Conservation (phyloP, 2,113 vertebrate species). For the Brachirus orientalis region DNA sequence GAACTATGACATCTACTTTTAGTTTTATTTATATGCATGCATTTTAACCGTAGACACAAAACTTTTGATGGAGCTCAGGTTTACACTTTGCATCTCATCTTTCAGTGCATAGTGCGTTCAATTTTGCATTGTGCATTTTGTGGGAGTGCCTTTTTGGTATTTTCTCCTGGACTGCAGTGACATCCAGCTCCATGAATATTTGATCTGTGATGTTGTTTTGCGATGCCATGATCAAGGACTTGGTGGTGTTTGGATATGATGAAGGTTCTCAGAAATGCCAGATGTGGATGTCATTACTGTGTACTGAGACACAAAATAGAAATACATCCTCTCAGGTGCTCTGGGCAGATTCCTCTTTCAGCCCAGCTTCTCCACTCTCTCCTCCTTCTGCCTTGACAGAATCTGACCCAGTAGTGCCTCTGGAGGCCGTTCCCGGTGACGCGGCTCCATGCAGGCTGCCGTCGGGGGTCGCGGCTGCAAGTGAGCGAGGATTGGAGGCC, state of each 20-base stretch:
- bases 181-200: constrained; percentile 18
- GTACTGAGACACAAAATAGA: constrained; percentile 22
- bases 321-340: constrained; percentile 54
- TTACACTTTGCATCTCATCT: constrained; percentile 31
- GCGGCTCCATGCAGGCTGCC: constrained; percentile 43
- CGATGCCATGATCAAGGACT: constrained; percentile 34
- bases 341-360: constrained; percentile 36
- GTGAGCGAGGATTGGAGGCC: constrained; percentile 52
- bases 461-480: constrained; percentile 32
- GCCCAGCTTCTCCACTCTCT: constrained; percentile 37
- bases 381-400: constrained; percentile 40
- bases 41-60: constrained; percentile 49
- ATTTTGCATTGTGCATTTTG: constrained; percentile 40
- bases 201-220: constrained; percentile 21
- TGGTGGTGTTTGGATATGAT: constrained; percentile 11
- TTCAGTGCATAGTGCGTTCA: constrained; percentile 30
- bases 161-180: constrained; percentile 22
- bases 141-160: constrained; percentile 15
- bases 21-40: constrained; percentile 73
- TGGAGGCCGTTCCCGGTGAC: constrained; percentile 49
- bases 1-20: constrained; percentile 41
- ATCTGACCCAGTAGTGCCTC: constrained; percentile 40
- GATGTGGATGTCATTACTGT: constrained; percentile 23
- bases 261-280: constrained; percentile 14
- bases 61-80: constrained; percentile 20